These are phyloP conservation scores for Aspidiotus destructor DNA, from an alignment of 2,888 invertebrate genomes.

Conservation along the genomic window DNA sequence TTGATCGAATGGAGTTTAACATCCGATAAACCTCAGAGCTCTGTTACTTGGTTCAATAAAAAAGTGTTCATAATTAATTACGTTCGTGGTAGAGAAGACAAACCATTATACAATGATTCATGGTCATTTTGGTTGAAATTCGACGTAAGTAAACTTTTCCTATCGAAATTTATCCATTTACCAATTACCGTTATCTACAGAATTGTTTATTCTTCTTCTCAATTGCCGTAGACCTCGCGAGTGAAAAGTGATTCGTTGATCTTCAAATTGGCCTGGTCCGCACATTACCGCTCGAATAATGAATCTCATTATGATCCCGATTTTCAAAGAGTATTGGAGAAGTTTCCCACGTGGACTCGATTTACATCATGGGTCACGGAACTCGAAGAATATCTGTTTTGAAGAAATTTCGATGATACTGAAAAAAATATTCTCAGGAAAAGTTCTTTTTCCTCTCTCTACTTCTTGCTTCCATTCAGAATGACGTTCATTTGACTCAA, in stretches of 20 bases:
- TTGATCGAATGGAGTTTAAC: slow-evolving; percentile 13
- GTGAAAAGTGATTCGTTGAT: neutral
- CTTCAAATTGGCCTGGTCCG: slow-evolving; percentile 16
- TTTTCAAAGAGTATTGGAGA: slow-evolving; percentile 13
- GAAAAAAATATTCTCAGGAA: too few species aligned
- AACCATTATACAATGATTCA: neutral
- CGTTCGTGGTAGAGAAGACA: slow-evolving; percentile 2
- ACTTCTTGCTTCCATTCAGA: too few species aligned
- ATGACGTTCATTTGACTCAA: too few species aligned
- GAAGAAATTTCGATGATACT: neutral
- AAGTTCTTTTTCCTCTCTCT: too few species aligned
- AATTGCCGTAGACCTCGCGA: slow-evolving; percentile 8
- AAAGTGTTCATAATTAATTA: neutral
- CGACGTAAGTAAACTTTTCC: slow-evolving; percentile 14
- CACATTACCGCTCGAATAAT: slow-evolving; percentile 7
- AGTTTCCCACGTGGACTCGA: slow-evolving; percentile 19
- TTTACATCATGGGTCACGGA: slow-evolving; percentile 10
- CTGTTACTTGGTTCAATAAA: neutral
- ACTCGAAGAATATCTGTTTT: slow-evolving; percentile 25
- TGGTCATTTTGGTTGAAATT: slow-evolving; percentile 19
- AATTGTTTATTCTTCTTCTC: neutral
- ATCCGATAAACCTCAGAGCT: too few species aligned
- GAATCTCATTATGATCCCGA: slow-evolving; percentile 8
- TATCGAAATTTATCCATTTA: neutral
- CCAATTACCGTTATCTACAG: neutral